These are phyloP conservation scores for Eudorcas thomsonii DNA, from an alignment of 2,113 vertebrate genomes.

Conservation along the genomic window DNA sequence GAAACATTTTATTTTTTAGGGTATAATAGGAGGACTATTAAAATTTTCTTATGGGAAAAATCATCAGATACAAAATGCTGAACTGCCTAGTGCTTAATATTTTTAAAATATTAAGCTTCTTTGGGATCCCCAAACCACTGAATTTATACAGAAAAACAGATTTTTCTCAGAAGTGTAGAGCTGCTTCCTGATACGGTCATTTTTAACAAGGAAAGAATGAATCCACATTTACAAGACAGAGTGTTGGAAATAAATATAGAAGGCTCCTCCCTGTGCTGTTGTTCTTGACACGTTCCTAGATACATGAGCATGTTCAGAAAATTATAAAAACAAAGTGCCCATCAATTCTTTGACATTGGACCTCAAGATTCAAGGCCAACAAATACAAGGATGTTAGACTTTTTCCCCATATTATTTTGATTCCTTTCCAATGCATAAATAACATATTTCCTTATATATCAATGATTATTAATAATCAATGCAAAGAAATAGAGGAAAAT, in stretches of 20 bases:
- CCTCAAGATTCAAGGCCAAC: background rate
- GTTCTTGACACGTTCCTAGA: background rate
- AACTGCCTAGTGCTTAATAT: background rate
- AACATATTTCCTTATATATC: background rate
- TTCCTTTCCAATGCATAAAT: background rate
- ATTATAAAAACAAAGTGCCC: background rate
- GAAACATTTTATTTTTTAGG: slow-evolving; percentile 1
- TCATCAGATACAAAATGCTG: background rate
- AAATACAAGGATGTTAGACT: background rate
- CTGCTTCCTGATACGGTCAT: background rate
- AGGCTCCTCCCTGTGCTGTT: background rate
- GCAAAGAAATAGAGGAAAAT: background rate
- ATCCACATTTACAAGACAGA: background rate
- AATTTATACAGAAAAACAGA: background rate
- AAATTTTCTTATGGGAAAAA: background rate
- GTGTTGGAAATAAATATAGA: background rate
- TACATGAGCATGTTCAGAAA: background rate
- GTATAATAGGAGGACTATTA: background rate
- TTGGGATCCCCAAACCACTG: background rate
- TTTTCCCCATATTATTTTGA: background rate
- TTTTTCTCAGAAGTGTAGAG: background rate
- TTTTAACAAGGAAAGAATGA: background rate
- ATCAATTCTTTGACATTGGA: background rate
- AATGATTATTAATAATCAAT: background rate
- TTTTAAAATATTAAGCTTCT: slow-evolving; percentile 14